Base-by-base conservation (phyloP, 2,888 invertebrate species). In the Empis livida region DNA sequence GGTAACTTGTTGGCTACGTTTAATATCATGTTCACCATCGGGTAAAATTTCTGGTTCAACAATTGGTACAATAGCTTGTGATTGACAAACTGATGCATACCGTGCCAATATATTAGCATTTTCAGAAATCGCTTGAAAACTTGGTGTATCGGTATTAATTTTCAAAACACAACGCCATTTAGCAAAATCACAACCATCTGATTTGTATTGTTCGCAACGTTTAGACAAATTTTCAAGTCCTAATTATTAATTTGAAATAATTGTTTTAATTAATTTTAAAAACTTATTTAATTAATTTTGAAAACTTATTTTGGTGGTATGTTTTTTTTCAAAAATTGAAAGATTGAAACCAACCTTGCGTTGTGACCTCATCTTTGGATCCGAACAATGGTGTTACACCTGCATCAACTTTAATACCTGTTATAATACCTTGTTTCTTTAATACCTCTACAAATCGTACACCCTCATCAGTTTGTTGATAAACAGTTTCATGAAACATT, bases 1-100 rank as follows among this genome's bases (percentile, higher is more conserved):
- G 2, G 93, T 91, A 55, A 93, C 92, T 71, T 87, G 82, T 72
- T 91, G 90, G 57, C 86, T 82, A 54, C 88, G 80, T 54, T 84
- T 84, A 57, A 94, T 70, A 67, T 93, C 88, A 67, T 96, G 96
- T 42, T 87, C 87, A 65, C 95, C 95, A 71, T 96, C 95, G 50
- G 92, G 91, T 55, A 95, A 73, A 37, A 95, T 86, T 71, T 96
- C 96, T 35, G 96, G 95, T 67, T 96, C 95, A 43, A 96, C 94
- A 62, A 96, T 95, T 14, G 95, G 95, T 44, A 96, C 96, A 62
- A 96, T 83, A 53, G 94, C 84, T 72, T 93, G 91, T 60, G 82
- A 80, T 71, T 88, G 88, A 69, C 92, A 93, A 69, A 92, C 87
- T 57, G 86, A 85, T 13, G 93, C 94, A 69, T 94, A 94, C 56